A percentile compares a stretch with the other conserved stretches of the same genome.
Evolutionary conservation across 2,888 invertebrate genomes (phyloP).

Genomic region (Cyclophora albipunctata): DNA sequence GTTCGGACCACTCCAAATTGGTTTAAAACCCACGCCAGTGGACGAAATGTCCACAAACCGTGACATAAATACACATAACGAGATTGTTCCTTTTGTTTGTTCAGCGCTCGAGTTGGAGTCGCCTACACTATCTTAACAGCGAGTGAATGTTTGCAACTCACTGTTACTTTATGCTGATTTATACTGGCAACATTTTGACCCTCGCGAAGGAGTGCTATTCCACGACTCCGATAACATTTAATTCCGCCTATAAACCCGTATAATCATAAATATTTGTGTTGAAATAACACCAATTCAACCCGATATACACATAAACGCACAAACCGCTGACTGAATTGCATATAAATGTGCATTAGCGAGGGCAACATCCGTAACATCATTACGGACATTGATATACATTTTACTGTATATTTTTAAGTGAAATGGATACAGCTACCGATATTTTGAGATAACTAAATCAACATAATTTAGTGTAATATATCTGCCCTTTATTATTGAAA

Average conservation of each 20-base stretch:
- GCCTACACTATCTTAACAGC: constrained; percentile 16
- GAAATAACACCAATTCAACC: too few species aligned
- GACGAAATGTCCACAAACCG: constrained; percentile 40
- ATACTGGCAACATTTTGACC: too few species aligned
- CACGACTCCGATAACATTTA: too few species aligned
- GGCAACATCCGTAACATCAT: constrained; percentile 2
- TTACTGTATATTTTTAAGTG: too few species aligned
- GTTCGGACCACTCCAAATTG: constrained; percentile 43
- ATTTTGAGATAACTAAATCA: too few species aligned
- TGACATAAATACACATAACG: constrained; percentile 47
- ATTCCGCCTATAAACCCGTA: too few species aligned
- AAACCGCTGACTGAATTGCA: constrained; percentile 4
- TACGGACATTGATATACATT: not conserved
- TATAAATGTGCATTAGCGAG: constrained; percentile 6
- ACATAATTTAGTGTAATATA: too few species aligned
- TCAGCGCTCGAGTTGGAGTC: constrained; percentile 8
- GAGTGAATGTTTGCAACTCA: constrained; percentile 8
- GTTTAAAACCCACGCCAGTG: constrained; percentile 39
- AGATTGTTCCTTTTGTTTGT: constrained; percentile 29
- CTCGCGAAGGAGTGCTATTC: too few species aligned
- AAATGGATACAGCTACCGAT: too few species aligned
- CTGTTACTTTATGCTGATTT: too few species aligned
- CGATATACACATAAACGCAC: constrained; percentile 1
- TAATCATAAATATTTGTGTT: too few species aligned
- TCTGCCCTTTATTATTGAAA: too few species aligned